Evolutionary conservation across 2,113 vertebrate genomes (phyloP).

Genomic region (Callipepla californica): DNA sequence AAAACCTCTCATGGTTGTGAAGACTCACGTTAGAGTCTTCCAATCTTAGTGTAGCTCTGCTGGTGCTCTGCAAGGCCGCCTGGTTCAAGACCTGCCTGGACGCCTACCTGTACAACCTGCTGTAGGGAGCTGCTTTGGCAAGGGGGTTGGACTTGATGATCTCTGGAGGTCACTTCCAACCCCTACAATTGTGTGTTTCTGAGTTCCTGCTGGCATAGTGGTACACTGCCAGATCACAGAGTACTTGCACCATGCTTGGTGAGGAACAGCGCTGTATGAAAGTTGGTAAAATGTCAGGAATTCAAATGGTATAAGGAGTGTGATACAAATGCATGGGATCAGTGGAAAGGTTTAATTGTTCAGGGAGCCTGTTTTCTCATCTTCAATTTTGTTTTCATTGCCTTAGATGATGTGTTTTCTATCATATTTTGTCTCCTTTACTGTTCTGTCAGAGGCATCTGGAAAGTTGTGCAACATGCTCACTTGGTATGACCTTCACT

Average conservation of each 20-base stretch:
- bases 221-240: not conserved
- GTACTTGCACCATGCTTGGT: not conserved
- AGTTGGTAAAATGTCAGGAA: not conserved
- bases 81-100: too few species aligned
- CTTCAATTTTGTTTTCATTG: not conserved
- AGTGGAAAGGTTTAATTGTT: not conserved
- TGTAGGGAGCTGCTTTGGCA: too few species aligned
- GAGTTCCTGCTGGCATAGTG: not conserved
- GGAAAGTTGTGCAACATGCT: not conserved
- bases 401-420: not conserved
- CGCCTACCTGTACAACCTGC: too few species aligned
- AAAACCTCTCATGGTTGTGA: not conserved
- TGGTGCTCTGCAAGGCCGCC: not conserved
- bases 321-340: not conserved
- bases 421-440: not conserved
- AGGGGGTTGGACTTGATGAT: too few species aligned
- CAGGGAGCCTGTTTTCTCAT: not conserved
- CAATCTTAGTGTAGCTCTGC: not conserved
- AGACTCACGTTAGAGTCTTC: not conserved
- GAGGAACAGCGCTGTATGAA: not conserved
- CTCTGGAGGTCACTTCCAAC: too few species aligned
- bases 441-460: not conserved
- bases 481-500: not conserved
- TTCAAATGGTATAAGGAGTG: not conserved
- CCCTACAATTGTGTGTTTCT: too few species aligned